A percentile compares a stretch with the other conserved stretches of the same genome.
Conservation (phyloP, 2,797 vertebrate species). For the Spinus olivaceus region DNA sequence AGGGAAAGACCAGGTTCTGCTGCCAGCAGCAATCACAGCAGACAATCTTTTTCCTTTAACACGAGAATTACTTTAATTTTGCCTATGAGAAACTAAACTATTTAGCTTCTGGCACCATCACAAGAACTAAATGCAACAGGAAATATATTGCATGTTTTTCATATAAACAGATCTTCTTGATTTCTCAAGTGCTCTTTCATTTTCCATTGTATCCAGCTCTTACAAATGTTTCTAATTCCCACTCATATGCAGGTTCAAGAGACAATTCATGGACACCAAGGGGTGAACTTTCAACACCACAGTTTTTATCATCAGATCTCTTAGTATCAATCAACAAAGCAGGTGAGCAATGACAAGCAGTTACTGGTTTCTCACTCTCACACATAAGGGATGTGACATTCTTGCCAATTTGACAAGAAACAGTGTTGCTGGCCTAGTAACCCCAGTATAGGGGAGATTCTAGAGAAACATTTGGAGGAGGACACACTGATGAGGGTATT, state of each 20-base stretch:
- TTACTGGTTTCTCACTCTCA: not conserved
- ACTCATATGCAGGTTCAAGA: not conserved
- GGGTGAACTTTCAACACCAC: not conserved
- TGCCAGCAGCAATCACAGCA: slow-evolving; percentile 13
- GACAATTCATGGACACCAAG: not conserved
- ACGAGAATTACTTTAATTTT: slow-evolving; percentile 13
- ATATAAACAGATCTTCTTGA: not conserved
- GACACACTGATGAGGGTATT: not conserved
- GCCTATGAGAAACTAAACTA: slow-evolving; percentile 12
- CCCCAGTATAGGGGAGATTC: not conserved
- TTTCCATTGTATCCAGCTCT: not conserved
- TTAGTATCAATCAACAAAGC: not conserved
- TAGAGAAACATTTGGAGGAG: not conserved
- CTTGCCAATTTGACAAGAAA: not conserved
- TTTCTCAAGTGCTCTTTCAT: slow-evolving; percentile 1
- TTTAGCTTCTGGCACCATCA: not conserved
- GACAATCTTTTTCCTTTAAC: not conserved
- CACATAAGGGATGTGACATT: rapidly evolving
- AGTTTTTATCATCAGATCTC: not conserved
- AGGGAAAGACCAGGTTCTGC: not conserved
- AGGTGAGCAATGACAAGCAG: not conserved
- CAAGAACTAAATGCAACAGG: not conserved
- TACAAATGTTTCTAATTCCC: not conserved
- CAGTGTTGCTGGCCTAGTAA: not conserved
- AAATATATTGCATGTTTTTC: not conserved